These are phyloP conservation scores for Cerastis leucographa DNA, from an alignment of 2,888 invertebrate species.

Conservation along the genomic window DNA sequence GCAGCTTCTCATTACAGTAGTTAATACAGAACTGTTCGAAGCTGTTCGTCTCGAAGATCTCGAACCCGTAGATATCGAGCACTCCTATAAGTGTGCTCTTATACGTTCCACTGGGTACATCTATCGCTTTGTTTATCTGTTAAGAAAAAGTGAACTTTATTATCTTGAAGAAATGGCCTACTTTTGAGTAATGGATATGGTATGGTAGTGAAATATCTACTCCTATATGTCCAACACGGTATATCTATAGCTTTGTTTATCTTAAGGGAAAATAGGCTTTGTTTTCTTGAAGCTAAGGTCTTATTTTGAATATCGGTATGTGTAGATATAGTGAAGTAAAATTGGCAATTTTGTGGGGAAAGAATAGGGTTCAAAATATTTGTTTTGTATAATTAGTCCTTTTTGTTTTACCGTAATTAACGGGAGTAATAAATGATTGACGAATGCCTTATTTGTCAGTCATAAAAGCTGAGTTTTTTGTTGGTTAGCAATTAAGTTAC, in stretches of 20 bases:
- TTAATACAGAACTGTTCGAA: constrained; percentile 99
- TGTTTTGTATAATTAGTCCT: no score
- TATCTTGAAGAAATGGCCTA: not conserved
- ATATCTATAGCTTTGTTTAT: not conserved
- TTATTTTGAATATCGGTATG: not conserved
- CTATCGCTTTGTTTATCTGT: constrained; percentile 97
- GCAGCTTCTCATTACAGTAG: constrained; percentile 99
- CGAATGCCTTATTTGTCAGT: no score
- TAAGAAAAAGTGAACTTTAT: constrained; percentile 15
- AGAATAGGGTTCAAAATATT: not conserved
- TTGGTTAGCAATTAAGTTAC: not conserved
- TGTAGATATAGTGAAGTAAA: not conserved
- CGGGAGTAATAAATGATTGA: constrained; percentile 5
- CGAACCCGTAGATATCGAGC: constrained; percentile 99
- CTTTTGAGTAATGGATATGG: not conserved
- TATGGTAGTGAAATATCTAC: not conserved
- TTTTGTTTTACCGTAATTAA: not conserved
- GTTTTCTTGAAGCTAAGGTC: not conserved
- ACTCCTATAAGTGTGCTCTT: constrained; percentile 97
- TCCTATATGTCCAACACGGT: not conserved
- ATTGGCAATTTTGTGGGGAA: not conserved
- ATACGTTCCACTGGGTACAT: constrained; percentile 92
- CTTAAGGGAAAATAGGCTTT: not conserved
- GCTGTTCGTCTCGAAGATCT: constrained; percentile 99
- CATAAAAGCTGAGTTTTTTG: not conserved